Percentiles rank a stretch among this genome's conserved stretches.
Evolutionary conservation across 2,888 invertebrate genomes (phyloP).

Genomic region (Campaea margaritaria): DNA sequence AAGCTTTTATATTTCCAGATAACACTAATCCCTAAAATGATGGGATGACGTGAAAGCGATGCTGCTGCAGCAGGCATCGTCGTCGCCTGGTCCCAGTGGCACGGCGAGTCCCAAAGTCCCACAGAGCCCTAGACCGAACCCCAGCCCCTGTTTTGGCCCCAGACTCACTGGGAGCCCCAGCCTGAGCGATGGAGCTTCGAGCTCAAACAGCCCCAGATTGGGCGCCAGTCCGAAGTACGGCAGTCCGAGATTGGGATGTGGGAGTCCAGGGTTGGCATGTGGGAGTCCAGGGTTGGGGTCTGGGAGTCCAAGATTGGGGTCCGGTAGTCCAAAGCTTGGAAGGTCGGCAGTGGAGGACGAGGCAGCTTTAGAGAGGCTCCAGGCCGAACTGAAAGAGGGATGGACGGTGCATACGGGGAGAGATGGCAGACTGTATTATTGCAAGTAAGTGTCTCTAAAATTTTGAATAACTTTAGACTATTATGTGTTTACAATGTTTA

Average conservation of each 20-base stretch:
- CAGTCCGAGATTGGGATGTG: slow-evolving; percentile 62
- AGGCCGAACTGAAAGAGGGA: slow-evolving; percentile 87
- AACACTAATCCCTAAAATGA: slow-evolving; percentile 59
- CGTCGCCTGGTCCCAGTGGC: slow-evolving; percentile 82
- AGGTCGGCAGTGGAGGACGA: slow-evolving; percentile 69
- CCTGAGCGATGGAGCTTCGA: slow-evolving; percentile 66
- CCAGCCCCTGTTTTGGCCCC: slow-evolving; percentile 57
- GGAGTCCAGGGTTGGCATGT: slow-evolving; percentile 71
- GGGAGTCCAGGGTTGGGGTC: too few relatives aligned
- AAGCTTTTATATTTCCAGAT: slow-evolving; percentile 56
- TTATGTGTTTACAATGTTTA: too few relatives aligned
- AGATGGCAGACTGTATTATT: slow-evolving; percentile 94
- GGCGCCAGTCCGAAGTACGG: slow-evolving; percentile 71
- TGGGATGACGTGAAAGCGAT: slow-evolving; percentile 79
- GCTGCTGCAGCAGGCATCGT: slow-evolving; percentile 82
- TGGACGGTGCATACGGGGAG: slow-evolving; percentile 92
- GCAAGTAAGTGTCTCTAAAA: slow-evolving; percentile 89
- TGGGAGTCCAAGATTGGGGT: slow-evolving; percentile 76
- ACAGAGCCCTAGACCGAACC: slow-evolving; percentile 68
- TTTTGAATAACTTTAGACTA: too few relatives aligned
- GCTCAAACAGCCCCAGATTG: slow-evolving; percentile 62
- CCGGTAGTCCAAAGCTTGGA: slow-evolving; percentile 71
- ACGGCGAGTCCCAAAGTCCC: slow-evolving; percentile 75
- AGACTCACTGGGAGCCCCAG: slow-evolving; percentile 66
- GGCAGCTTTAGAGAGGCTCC: slow-evolving; percentile 82